Evolutionary conservation across 2,797 vertebrate species (phyloP).

Genomic region (Falco biarmicus): DNA sequence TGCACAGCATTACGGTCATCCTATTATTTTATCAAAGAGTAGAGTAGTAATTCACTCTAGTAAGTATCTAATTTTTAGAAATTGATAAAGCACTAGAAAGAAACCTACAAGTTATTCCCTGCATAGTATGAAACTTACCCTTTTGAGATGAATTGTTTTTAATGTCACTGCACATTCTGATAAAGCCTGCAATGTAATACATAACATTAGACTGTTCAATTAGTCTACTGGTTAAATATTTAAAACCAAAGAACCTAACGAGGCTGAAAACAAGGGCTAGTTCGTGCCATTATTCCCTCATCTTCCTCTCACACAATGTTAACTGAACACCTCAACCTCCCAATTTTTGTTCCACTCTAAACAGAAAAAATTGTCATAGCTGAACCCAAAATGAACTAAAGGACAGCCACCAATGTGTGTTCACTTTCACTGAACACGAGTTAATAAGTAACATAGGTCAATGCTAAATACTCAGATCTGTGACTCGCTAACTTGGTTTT

Average conservation of each 20-base stretch:
- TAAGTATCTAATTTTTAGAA: not conserved
- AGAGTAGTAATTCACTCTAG: not conserved
- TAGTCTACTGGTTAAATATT: not conserved
- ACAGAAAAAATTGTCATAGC: not conserved
- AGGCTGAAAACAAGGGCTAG: not conserved
- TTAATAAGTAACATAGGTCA: not conserved
- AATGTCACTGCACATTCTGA: slow-evolving; percentile 93
- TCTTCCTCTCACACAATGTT: not conserved
- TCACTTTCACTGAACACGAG: not conserved
- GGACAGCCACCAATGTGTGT: not conserved
- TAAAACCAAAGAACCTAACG: not conserved
- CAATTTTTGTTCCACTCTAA: not conserved
- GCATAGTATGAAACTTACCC: slow-evolving; percentile 80
- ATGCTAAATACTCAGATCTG: not conserved
- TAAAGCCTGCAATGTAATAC: slow-evolving; percentile 84
- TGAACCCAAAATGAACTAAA: not conserved
- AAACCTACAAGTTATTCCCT: not conserved
- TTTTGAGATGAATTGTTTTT: slow-evolving; percentile 96
- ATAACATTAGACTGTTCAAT: not conserved
- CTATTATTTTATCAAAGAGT: not conserved
- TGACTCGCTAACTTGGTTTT: not conserved
- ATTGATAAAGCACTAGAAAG: not conserved
- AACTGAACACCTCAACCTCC: not conserved
- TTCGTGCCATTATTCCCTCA: not conserved
- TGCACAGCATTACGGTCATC: not conserved